Evolutionary conservation across 2,888 invertebrate species (phyloP).

Genomic region (Hyalella azteca): DNA sequence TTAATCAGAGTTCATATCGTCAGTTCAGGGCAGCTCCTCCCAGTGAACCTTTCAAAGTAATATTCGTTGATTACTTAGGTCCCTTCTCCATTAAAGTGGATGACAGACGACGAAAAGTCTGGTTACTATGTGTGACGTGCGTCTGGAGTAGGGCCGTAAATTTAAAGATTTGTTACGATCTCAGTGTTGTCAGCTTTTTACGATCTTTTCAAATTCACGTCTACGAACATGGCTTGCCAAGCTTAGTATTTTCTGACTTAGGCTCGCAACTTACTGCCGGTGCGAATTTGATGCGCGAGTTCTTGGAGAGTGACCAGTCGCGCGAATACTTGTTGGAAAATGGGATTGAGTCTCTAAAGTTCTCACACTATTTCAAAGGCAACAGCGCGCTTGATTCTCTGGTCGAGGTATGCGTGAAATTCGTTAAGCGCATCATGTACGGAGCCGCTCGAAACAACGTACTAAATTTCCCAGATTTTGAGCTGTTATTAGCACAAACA

Average conservation of each 20-base stretch:
- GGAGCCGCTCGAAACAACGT: not conserved
- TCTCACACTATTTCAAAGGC: slow-evolving; percentile 28
- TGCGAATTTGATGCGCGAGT: not conserved
- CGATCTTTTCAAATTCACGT: slow-evolving; percentile 11
- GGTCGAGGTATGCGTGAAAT: slow-evolving; percentile 22
- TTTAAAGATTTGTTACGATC: slow-evolving; percentile 29
- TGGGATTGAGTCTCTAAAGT: not conserved
- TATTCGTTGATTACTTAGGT: not conserved
- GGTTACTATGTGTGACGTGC: slow-evolving; percentile 6
- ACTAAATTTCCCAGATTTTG: not conserved
- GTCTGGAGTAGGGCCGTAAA: slow-evolving; percentile 22
- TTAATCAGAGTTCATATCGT: not conserved
- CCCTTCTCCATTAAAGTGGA: not conserved
- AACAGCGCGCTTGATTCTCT: not conserved
- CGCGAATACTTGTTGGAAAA: not conserved
- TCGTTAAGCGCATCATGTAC: slow-evolving; percentile 14
- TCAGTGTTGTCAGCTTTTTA: not conserved
- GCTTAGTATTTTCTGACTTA: not conserved
- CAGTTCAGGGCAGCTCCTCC: not conserved
- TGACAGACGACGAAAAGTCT: not conserved
- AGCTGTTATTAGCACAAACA: not conserved
- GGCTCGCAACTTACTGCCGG: slow-evolving; percentile 27
- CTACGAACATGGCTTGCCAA: not conserved
- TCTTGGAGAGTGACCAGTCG: slow-evolving; percentile 1
- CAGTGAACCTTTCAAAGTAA: not conserved